These are phyloP conservation scores for Gastrophryne carolinensis DNA, from an alignment of 2,797 vertebrate genomes.

Conservation along the genomic window DNA sequence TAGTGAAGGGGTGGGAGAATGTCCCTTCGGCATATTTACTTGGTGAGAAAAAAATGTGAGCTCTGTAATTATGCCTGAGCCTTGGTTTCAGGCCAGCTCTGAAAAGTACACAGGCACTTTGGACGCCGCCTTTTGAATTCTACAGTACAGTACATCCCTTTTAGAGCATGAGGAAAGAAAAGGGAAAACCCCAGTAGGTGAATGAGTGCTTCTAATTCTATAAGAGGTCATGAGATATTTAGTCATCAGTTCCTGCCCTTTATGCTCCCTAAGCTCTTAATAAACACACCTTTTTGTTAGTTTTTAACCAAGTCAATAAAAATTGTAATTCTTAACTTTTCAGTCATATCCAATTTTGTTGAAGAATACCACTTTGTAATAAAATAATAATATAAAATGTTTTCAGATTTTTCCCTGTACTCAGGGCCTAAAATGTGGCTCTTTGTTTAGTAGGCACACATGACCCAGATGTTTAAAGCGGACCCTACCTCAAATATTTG, in stretches of 20 bases:
- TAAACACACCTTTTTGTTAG: background rate
- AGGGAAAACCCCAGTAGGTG: slow-evolving; percentile 51
- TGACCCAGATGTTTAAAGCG: too few species aligned
- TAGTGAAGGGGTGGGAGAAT: slow-evolving; percentile 41
- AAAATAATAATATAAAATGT: too few species aligned
- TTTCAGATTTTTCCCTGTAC: too few species aligned
- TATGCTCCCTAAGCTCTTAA: background rate
- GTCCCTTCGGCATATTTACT: slow-evolving; percentile 41
- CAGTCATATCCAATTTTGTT: too few species aligned
- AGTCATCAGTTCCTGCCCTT: slow-evolving; percentile 25
- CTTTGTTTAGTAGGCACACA: too few species aligned
- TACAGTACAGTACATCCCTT: slow-evolving; percentile 34
- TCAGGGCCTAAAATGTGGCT: too few species aligned
- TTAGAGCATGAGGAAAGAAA: slow-evolving; percentile 23
- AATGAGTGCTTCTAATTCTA: slow-evolving; percentile 32
- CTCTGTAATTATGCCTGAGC: slow-evolving; percentile 45
- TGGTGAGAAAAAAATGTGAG: slow-evolving; percentile 32
- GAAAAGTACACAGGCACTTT: slow-evolving; percentile 37
- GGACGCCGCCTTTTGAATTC: slow-evolving; percentile 30
- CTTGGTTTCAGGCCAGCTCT: slow-evolving; percentile 40
- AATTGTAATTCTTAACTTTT: too few species aligned
- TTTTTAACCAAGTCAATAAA: too few species aligned
- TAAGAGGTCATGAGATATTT: slow-evolving; percentile 46
- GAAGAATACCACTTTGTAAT: too few species aligned
- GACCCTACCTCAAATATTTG: too few species aligned